Conservation (phyloP, 2,113 vertebrate species). For the Ahaetulla prasina region DNA sequence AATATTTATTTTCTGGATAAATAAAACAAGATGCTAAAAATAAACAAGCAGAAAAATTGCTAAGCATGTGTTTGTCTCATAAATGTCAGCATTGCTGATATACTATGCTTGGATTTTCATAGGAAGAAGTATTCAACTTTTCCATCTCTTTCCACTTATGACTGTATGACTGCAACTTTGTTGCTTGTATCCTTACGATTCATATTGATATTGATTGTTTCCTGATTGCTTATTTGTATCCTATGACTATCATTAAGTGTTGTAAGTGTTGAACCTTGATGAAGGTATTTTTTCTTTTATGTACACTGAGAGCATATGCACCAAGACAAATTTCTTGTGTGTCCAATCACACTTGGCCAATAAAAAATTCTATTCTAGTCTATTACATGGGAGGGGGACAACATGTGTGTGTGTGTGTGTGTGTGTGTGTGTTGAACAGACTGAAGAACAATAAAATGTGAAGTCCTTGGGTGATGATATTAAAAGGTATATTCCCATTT, state of each 20-base stretch:
- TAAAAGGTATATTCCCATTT: not conserved
- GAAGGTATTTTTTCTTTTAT: too few species aligned
- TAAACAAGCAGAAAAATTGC: slow-evolving; percentile 4
- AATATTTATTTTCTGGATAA: slow-evolving; percentile 14
- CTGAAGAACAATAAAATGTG: not conserved
- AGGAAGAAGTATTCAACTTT: not conserved
- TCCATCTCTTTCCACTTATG: too few species aligned
- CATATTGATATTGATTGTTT: too few species aligned
- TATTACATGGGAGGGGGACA: not conserved
- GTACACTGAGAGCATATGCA: too few species aligned
- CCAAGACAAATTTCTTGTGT: too few species aligned
- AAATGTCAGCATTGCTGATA: not conserved
- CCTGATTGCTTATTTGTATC: too few species aligned
- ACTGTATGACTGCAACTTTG: too few species aligned
- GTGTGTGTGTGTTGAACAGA: not conserved
- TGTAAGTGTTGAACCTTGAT: too few species aligned
- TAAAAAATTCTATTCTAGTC: too few species aligned
- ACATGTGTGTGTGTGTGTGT: not conserved
- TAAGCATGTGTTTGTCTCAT: not conserved
- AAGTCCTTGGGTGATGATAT: not conserved
- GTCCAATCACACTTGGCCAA: too few species aligned
- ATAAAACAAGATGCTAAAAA: slow-evolving; percentile 16
- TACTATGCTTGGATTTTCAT: not conserved
- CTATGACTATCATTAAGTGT: too few species aligned
- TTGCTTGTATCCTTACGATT: too few species aligned